Conservation (phyloP, 2,797 vertebrate genomes). For the Bradypodion ventrale region DNA sequence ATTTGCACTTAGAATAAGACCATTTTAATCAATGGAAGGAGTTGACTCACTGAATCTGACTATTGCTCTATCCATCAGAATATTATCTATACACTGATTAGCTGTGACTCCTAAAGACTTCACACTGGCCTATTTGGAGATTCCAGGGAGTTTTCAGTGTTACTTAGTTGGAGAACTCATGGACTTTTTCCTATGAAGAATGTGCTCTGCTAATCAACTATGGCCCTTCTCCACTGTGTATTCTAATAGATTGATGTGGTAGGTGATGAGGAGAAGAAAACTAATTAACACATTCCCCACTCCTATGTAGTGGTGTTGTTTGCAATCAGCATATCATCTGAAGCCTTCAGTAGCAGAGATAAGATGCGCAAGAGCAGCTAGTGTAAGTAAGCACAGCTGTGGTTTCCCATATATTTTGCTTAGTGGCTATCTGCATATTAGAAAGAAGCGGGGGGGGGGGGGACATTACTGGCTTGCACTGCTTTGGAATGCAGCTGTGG, state of each 20-base stretch:
- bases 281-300: background rate
- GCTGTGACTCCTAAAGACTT: background rate
- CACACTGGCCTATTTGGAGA: background rate
- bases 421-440: background rate
- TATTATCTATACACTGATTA: background rate
- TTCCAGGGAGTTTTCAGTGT: background rate
- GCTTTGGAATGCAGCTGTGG: background rate
- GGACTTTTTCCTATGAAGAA: background rate
- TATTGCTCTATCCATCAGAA: background rate
- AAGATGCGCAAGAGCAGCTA: background rate
- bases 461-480: background rate
- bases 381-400: conserved; percentile 28
- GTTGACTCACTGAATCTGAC: background rate
- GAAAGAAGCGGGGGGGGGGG: no score
- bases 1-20: no score
- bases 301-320: background rate
- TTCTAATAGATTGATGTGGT: background rate
- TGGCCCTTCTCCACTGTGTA: background rate
- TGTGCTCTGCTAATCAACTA: background rate
- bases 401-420: background rate
- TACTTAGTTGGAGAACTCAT: background rate
- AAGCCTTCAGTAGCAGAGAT: conserved; percentile 6
- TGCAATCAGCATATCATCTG: conserved; percentile 1
- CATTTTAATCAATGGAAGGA: no score
- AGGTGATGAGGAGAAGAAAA: conserved; percentile 1